phyloP scores from a whole-genome alignment of 2,888 invertebrate genomes.

The Eupithecia vulgata region DNA sequence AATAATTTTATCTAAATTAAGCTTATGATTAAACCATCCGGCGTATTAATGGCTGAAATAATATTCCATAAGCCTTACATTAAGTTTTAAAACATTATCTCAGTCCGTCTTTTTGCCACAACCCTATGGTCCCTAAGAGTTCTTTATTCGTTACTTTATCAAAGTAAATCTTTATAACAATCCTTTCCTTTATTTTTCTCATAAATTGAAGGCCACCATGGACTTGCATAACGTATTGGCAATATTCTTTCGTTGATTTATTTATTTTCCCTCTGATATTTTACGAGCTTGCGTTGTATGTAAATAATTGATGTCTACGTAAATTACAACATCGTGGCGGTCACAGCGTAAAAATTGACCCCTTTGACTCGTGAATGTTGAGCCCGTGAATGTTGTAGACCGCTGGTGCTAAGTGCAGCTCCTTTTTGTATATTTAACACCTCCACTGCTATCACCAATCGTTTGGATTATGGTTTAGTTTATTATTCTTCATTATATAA shows the following conservation, averaged over 20 bases:
- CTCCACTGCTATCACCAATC: no score
- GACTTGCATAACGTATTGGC: conserved; percentile 24
- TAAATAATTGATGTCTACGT: background rate
- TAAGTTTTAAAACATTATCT: background rate
- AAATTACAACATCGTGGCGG: background rate
- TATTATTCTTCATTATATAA: no score
- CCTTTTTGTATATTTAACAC: no score
- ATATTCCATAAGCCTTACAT: background rate
- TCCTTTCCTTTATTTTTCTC: conserved; percentile 37
- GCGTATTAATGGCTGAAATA: background rate
- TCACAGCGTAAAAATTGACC: background rate
- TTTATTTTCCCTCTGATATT: conserved; percentile 13
- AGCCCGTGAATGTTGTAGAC: background rate
- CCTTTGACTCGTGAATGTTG: background rate
- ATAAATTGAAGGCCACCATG: conserved; percentile 19
- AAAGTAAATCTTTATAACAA: conserved; percentile 44
- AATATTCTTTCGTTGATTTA: conserved; percentile 22
- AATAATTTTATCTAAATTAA: background rate
- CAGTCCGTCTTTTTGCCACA: conserved; percentile 4
- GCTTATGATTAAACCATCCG: background rate
- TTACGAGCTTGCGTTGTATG: background rate
- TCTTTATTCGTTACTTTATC: conserved; percentile 36
- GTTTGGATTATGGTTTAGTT: no score
- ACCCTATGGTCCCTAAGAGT: background rate
- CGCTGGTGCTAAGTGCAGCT: no score